Evolutionary conservation across 2,797 vertebrate species (phyloP).

Genomic region (Tapera naevia): DNA sequence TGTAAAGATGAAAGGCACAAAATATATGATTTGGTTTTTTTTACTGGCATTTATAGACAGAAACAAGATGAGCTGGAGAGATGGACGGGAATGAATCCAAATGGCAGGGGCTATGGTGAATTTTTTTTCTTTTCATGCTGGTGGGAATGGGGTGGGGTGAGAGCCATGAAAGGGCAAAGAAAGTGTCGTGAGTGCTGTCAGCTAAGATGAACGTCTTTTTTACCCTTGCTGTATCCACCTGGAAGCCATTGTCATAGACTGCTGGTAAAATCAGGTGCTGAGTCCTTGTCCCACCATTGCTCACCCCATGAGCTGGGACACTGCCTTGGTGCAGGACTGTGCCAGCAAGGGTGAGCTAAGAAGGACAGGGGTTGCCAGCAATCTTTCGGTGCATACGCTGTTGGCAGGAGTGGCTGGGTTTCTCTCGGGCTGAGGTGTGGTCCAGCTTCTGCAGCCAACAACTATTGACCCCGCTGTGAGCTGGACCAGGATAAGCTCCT

Average conservation of each 20-base stretch:
- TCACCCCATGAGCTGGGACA: neutral
- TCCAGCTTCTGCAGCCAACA: neutral
- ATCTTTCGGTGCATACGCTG: accelerated
- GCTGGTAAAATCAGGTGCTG: neutral
- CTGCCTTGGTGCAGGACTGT: neutral
- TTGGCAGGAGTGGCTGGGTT: neutral
- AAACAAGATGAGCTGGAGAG: neutral
- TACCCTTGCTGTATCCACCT: neutral
- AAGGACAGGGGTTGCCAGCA: neutral
- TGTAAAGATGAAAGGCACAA: neutral
- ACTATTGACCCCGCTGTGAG: accelerated
- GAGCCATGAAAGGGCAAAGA: neutral
- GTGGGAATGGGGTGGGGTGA: neutral
- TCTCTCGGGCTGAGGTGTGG: neutral
- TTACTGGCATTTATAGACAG: neutral
- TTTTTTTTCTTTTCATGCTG: neutral
- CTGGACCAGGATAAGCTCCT: neutral
- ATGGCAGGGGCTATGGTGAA: neutral
- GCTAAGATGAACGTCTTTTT: neutral
- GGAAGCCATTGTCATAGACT: neutral
- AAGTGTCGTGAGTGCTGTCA: neutral
- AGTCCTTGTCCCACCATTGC: neutral
- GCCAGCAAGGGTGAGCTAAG: neutral
- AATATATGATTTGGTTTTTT: neutral
- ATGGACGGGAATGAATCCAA: neutral